Percentiles rank a stretch among this genome's conserved stretches.
Evolutionary conservation across 2,888 invertebrate genomes (phyloP).

Genomic region (Chrysomela aeneicollis): DNA sequence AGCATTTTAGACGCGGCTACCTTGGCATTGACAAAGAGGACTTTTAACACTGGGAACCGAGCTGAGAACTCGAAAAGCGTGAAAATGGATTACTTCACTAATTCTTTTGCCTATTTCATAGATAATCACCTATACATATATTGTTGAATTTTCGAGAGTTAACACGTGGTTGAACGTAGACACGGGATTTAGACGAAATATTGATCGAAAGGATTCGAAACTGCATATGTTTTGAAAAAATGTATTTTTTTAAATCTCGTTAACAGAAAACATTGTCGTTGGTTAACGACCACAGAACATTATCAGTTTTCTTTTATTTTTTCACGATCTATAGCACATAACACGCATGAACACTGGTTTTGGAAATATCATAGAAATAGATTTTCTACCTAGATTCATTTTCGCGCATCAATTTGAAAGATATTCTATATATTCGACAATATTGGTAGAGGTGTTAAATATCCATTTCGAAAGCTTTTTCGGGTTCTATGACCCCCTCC

Average conservation of each 20-base stretch:
- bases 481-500: no score
- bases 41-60: conserved; percentile 9
- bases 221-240: not conserved
- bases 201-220: not conserved
- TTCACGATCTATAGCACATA: no score
- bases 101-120: conserved; percentile 19
- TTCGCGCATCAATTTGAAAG: no score
- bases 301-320: no score
- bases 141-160: conserved; percentile 14
- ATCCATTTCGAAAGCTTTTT: no score
- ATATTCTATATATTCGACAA: no score
- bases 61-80: conserved; percentile 3
- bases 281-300: no score
- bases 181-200: not conserved
- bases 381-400: no score
- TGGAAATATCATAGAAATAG: no score
- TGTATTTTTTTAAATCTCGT: not conserved
- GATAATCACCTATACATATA: conserved; percentile 4
- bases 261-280: no score
- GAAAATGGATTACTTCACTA: conserved; percentile 21
- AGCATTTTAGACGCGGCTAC: conserved; percentile 9
- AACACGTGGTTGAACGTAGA: conserved; percentile 17
- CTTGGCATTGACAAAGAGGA: conserved; percentile 13
- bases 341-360: no score
- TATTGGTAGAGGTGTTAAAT: no score